These are phyloP conservation scores for Gortyna flavago DNA, from an alignment of 2,888 invertebrate genomes.

Conservation along the genomic window DNA sequence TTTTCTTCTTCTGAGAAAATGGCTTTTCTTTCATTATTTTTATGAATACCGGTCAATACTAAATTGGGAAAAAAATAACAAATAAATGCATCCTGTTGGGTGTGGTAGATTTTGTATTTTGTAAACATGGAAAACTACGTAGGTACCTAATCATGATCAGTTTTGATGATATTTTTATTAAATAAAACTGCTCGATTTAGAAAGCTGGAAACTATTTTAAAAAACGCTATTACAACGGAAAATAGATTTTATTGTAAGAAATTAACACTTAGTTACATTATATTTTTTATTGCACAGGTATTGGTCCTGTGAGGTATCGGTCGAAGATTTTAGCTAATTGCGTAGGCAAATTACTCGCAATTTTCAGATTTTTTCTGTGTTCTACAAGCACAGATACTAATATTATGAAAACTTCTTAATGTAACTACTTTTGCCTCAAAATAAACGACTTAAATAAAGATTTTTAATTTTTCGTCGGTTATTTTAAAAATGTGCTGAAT, in stretches of 20 bases:
- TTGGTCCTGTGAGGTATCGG: neutral
- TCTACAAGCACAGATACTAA: neutral
- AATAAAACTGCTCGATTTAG: neutral
- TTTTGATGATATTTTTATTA: neutral
- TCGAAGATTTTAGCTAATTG: neutral
- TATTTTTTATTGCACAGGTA: neutral
- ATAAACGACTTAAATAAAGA: too few relatives aligned
- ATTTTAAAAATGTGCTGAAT: too few relatives aligned
- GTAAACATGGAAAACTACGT: neutral
- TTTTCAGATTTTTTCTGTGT: neutral
- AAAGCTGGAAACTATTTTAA: neutral
- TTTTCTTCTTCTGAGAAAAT: slow-evolving; percentile 4
- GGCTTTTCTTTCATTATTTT: neutral
- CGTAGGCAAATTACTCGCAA: neutral
- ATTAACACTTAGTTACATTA: too few relatives aligned
- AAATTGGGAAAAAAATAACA: neutral
- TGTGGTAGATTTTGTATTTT: neutral
- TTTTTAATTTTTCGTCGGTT: too few relatives aligned
- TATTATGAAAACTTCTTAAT: neutral
- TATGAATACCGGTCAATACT: neutral
- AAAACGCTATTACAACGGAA: neutral
- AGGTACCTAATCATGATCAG: neutral
- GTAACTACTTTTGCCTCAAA: neutral
- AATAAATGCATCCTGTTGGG: neutral
- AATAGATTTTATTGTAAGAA: neutral